phyloP scores from a whole-genome alignment of 1,140 invertebrate species.

The Phymastichus coffea region DNA sequence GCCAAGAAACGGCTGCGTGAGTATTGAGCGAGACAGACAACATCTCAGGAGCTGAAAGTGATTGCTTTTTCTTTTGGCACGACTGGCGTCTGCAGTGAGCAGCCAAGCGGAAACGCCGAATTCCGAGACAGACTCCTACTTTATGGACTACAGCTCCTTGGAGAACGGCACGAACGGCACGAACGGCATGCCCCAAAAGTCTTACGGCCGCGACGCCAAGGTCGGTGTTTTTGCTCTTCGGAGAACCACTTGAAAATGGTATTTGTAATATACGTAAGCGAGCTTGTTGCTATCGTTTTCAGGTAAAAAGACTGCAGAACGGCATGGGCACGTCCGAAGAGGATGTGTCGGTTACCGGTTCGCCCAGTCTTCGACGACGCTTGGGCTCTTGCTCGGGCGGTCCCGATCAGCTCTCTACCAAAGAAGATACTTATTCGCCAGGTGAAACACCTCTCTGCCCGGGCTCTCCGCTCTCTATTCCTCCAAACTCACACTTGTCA shows the following conservation, averaged over 20 bases:
- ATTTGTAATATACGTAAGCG: no score
- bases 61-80: no score
- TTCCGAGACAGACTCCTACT: conserved; percentile 72
- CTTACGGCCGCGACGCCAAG: conserved; percentile 54
- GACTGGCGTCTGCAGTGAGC: conserved; percentile 59
- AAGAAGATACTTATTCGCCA: conserved; percentile 72
- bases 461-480: neutral
- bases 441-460: no score
- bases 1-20: conserved; percentile 65
- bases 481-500: neutral
- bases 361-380: conserved; percentile 68
- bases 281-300: no score
- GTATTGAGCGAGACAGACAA: no score
- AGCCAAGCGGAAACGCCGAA: conserved; percentile 70
- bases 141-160: conserved; percentile 72
- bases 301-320: conserved; percentile 57
- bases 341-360: conserved; percentile 63
- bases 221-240: no score
- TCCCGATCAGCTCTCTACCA: conserved; percentile 55
- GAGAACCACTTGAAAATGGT: no score
- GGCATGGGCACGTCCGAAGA: conserved; percentile 62
- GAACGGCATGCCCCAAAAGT: conserved; percentile 62
- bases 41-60: no score
- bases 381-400: conserved; percentile 66
- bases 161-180: no score